phyloP scores from a whole-genome alignment of 2,797 vertebrate species.

The Sebastes melanostomus region DNA sequence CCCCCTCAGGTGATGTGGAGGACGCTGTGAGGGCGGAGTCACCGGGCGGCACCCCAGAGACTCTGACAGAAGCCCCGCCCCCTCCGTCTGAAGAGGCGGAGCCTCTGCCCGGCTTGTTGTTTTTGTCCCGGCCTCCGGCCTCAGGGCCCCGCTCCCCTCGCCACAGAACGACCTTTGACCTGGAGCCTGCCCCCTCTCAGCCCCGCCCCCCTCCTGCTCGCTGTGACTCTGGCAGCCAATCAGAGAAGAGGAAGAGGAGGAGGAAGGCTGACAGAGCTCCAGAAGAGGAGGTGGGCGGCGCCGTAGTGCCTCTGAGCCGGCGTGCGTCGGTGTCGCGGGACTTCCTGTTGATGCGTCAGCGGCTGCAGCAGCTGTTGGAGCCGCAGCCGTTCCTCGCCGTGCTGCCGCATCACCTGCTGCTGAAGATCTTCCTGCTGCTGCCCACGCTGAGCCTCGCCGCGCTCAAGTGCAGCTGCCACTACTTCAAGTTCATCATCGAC shows the following conservation, averaged over 20 bases:
- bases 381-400: slow-evolving; percentile 91
- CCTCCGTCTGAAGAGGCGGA: slow-evolving; percentile 79
- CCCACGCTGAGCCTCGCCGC: slow-evolving; percentile 91
- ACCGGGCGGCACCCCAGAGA: background rate
- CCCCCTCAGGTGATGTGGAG: background rate
- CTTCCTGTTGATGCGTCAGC: slow-evolving; percentile 91
- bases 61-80: background rate
- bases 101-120: slow-evolving; percentile 88
- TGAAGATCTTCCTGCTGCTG: slow-evolving; percentile 90
- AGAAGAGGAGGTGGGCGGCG: background rate
- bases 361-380: slow-evolving; percentile 93
- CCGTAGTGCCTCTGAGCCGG: slow-evolving; percentile 71
- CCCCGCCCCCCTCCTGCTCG: background rate
- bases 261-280: background rate
- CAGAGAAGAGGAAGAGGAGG: slow-evolving; percentile 11
- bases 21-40: background rate
- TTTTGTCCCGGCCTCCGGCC: slow-evolving; percentile 71
- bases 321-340: slow-evolving; percentile 86
- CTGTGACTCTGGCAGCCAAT: background rate
- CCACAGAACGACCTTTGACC: slow-evolving; percentile 5
- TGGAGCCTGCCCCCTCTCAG: background rate
- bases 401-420: slow-evolving; percentile 92
- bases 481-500: slow-evolving; percentile 92
- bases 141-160: background rate
- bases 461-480: slow-evolving; percentile 93